Evolutionary conservation across 2,113 vertebrate species (phyloP), one percentile per base, ranked within the genome.

Genomic region (Epinephelus lanceolatus): DNA sequence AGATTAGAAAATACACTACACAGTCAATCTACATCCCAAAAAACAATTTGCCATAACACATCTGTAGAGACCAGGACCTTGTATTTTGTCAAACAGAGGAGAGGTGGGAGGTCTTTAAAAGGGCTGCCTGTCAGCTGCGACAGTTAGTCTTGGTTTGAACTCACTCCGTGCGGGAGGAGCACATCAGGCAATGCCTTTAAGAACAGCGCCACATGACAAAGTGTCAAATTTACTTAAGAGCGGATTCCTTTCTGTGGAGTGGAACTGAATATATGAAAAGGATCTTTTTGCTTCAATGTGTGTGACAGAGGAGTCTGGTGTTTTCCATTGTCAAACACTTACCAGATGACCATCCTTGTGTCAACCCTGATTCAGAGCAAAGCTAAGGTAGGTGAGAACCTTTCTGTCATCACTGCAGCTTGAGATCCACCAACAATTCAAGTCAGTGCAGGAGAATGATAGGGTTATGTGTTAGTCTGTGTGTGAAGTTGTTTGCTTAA

Each of bases 321-420:
- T 95, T 93, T 91, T 93, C 90, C 89, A 93, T 80, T 89, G 91
- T 84, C 92, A 95, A 92, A 92, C 86, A 91, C 90, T 68, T 95
- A 94, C 95, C 95, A 95, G 95, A 96, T 96, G 95, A 96, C 87
- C 91, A 91, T 91, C 93, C 86, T 88, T 89, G 94, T 88, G 83
- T 80, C 90, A 86, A 86, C 88, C 88, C 92, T 94, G 91, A 93
- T 87, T 91, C 91, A 95, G 88, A 93, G 92, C 92, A 94, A 93
- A 93, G 92, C 84, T 75, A 93, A 95, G 95, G 95, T 96, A 94
- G 63, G 95, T 77, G 89, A 76, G 85, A 90, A 37, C 63, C 71
- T 88, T 81, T 86, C 17, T 71, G 4, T 42, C 42, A 52, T 79
- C 10, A 42, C 49, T 61, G 21, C 55, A 23, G 7, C 7, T 3